Conservation (phyloP, 2,888 invertebrate species). For the Chaetoderma sp. region DNA sequence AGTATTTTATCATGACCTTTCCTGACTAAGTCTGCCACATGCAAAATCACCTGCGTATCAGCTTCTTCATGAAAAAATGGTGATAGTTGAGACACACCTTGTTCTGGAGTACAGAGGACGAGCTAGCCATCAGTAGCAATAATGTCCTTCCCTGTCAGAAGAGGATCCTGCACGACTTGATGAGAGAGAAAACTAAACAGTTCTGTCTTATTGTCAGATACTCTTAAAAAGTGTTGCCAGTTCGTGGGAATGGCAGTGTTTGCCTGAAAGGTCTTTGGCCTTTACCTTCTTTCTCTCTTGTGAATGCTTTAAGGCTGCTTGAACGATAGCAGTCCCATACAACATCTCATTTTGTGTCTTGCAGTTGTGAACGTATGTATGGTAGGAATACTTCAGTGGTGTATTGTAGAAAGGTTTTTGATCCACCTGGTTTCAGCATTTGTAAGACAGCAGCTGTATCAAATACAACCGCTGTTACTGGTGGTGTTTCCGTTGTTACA, state of each 20-base stretch:
- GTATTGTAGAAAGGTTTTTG: too few relatives aligned
- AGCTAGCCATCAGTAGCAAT: neutral
- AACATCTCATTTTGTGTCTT: too few relatives aligned
- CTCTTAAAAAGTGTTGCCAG: slow-evolving; percentile 27
- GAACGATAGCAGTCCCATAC: slow-evolving; percentile 22
- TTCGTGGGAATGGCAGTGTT: slow-evolving; percentile 21
- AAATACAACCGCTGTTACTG: too few relatives aligned
- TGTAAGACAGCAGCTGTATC: too few relatives aligned
- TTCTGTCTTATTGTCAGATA: slow-evolving; percentile 27
- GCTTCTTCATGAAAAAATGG: slow-evolving; percentile 36
- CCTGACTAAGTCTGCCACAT: slow-evolving; percentile 14
- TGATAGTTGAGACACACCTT: slow-evolving; percentile 8
- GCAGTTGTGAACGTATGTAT: too few relatives aligned
- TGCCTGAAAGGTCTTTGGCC: neutral
- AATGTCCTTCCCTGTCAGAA: neutral
- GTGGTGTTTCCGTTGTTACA: too few relatives aligned
- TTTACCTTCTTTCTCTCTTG: slow-evolving; percentile 9
- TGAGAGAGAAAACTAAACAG: too few relatives aligned
- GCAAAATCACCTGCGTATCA: slow-evolving; percentile 27
- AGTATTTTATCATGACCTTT: neutral
- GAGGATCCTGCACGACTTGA: slow-evolving; percentile 3
- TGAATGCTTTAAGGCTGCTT: slow-evolving; percentile 21
- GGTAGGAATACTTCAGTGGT: too few relatives aligned
- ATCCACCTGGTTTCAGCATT: too few relatives aligned
- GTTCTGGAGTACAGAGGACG: slow-evolving; percentile 5